Percentiles rank a stretch among this genome's conserved stretches.
Evolutionary conservation across 2,113 vertebrate species (phyloP).

Genomic region (Anser cygnoides): DNA sequence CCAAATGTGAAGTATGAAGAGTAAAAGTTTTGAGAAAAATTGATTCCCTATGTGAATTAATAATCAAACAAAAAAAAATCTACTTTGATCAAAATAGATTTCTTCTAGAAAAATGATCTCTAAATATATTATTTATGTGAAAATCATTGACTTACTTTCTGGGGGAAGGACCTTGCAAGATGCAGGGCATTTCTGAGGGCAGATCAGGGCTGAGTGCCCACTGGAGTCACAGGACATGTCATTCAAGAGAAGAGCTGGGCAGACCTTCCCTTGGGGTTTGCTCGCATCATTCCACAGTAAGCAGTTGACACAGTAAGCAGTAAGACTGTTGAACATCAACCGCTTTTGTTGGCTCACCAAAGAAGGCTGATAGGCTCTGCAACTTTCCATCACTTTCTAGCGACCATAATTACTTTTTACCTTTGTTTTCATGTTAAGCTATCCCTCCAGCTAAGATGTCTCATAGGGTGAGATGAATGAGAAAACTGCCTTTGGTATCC

Average conservation of each 20-base stretch:
- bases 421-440: not conserved
- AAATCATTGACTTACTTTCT: not conserved
- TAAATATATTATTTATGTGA: not conserved
- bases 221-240: rapidly evolving
- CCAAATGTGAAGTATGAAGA: not conserved
- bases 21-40: slow-evolving; percentile 1
- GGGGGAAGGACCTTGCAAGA: not conserved
- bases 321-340: not conserved
- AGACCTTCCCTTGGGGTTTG: not conserved
- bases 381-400: not conserved
- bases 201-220: rapidly evolving
- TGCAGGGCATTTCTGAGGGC: not conserved
- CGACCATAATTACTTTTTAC: not conserved
- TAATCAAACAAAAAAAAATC: not conserved
- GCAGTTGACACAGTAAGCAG: not conserved
- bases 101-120: not conserved
- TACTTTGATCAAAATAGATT: not conserved
- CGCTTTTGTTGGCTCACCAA: not conserved
- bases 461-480: not conserved
- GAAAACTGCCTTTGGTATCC: not conserved
- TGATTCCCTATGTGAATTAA: not conserved
- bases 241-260: not conserved
- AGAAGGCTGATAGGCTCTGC: not conserved
- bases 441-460: not conserved
- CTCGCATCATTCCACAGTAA: not conserved